Base-by-base conservation (phyloP, 2,797 vertebrate species). In the Oophaga sylvatica region DNA sequence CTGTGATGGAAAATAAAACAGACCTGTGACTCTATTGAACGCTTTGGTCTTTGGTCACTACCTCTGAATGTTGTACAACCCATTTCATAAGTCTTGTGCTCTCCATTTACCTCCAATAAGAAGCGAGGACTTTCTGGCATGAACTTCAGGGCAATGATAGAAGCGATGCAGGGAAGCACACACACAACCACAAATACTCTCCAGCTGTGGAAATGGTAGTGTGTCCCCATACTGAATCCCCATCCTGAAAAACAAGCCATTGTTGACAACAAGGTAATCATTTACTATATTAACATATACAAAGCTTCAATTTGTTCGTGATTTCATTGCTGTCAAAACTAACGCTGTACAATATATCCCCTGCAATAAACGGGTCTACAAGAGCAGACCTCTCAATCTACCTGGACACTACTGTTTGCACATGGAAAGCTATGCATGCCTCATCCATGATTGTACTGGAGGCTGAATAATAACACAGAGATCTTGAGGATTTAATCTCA, bases 51-150 rank as follows among this genome's bases (percentile, higher is more conserved):
- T 15, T 59, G 57, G 15, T 17, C 15, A 59, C 57, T 16, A 15
- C 12, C 57, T 59, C 57, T 3, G 9, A 65, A 22, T 65, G 10
- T 8, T 65, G 1, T 19, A 20, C 0, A 48, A 22, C 41, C 71
- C 35, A 71, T 22, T 6, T 29, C 16, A 31, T 68, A 2, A 15
- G 3, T 68, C 29, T 31, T 31, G 4, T 68, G 26, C 67, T 31
- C 29, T 45, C 16, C 59, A 22, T 94, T 96, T 93, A 99, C 98
- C 98, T 99, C 97, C 60, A 99, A 94, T 86, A 99, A 96, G 93
- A 98, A 99, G 0, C 98, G 95, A 0, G 98, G 98, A 91, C 98
- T 99, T 93, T 99, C 98, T 0, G 98, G 98, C 97, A 99, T 98
- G 94, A 99, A 98, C 89, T 96, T 91, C 53, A 98, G 91, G 0